Base-by-base conservation (phyloP, 2,113 vertebrate genomes). In the Barbus barbus region DNA sequence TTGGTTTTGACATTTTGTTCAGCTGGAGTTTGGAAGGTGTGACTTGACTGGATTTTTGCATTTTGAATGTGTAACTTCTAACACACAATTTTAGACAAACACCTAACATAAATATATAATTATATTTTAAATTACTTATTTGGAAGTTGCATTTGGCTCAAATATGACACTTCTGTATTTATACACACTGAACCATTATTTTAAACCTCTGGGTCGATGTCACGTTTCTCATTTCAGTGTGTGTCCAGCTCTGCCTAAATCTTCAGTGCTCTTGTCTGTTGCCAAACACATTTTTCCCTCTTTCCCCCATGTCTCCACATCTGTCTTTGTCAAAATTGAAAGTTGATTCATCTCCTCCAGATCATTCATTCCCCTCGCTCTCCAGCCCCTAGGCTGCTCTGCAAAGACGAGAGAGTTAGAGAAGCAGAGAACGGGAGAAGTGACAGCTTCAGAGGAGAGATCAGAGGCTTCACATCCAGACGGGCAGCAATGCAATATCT, bases 161-260 rank as follows among this genome's bases (percentile, higher is more conserved):
- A 65, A 65, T 33, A 33, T 20, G 28, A 65, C 18, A 9, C 8
- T 36, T 22, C 31, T 5, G 31, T 9, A 69, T 69, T 18, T 36
- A 22, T 18, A 38, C 44, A 51, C 44, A 36, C 16, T 20, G 5
- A 88, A 86, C 88, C 88, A 92, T 91, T 91, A 92, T 92, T 92
- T 91, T 88, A 90, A 84, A 90, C 86, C 89, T 86, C 88, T 89
- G 87, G 86, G 88, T 89, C 84, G 90, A 86, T 91, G 92, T 93
- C 89, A 92, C 58, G 26, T 83, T n/a, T 75, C 46, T 77, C 53
- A 60, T 81, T 65, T 48, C 58, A 79, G 5, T 53, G 11, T 73
- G 65, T 79, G 44, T 71, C 26, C 63, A 31, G 53, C 60, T 44
- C 18, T 38, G 65, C 78, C 26, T n/a, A 58, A 78, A 63, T 61